phyloP scores from a whole-genome alignment of 2,113 vertebrate genomes.

The Sinosuthora webbiana region DNA sequence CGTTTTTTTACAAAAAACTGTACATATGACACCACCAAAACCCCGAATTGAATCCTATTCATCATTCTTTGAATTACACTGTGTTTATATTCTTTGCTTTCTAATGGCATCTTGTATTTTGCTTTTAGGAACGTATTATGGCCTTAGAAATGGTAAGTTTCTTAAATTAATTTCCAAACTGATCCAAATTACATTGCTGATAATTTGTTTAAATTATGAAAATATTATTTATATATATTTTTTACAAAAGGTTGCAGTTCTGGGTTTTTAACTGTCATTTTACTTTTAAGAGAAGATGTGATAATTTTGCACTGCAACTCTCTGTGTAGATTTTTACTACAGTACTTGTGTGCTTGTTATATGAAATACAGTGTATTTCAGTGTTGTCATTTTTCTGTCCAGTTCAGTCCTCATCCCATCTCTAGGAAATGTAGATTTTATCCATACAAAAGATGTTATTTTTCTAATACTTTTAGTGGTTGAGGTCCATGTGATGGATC shows the following conservation, averaged over 20 bases:
- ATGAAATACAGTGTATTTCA: not conserved
- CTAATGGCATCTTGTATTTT: constrained; percentile 63
- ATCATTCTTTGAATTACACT: not conserved
- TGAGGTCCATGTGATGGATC: not conserved
- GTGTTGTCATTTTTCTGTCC: not conserved
- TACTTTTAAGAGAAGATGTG: not conserved
- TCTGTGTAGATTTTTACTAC: not conserved
- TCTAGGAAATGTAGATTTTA: not conserved
- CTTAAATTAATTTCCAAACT: constrained; percentile 20
- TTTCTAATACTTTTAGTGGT: not conserved
- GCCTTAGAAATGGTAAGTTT: constrained; percentile 78
- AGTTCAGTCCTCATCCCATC: not conserved
- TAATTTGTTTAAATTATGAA: not conserved
- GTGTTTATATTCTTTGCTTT: constrained; percentile 14
- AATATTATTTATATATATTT: not conserved
- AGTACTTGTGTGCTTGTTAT: not conserved
- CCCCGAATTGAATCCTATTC: not conserved
- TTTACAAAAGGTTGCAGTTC: not conserved
- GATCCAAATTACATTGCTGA: not conserved
- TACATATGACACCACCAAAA: not conserved
- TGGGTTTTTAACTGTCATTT: not conserved
- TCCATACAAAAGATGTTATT: not conserved
- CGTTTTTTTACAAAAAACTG: not conserved
- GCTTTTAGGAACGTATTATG: constrained; percentile 76
- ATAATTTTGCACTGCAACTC: not conserved